phyloP scores from a whole-genome alignment of 2,888 invertebrate genomes.

The Nomada ruficornis region DNA sequence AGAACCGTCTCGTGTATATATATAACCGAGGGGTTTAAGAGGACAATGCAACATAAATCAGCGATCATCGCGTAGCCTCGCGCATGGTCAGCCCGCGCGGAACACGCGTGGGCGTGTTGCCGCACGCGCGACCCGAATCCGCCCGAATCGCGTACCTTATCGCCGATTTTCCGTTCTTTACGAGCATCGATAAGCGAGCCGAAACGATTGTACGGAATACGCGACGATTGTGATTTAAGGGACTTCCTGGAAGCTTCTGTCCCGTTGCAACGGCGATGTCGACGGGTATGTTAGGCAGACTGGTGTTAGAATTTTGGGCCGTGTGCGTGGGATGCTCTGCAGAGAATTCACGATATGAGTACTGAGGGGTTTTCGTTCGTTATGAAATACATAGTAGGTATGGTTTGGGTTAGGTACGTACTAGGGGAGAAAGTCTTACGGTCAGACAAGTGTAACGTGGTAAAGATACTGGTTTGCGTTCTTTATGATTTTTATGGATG shows the following conservation, averaged over 20 bases:
- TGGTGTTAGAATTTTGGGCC: background rate
- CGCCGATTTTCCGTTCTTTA: slow-evolving; percentile 57
- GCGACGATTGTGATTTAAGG: slow-evolving; percentile 46
- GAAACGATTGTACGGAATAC: slow-evolving; percentile 1
- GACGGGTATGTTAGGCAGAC: background rate
- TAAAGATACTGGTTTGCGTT: too few relatives aligned
- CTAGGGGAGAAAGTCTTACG: too few relatives aligned
- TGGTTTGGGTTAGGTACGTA: too few relatives aligned
- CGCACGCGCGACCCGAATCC: slow-evolving; percentile 51
- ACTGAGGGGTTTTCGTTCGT: too few relatives aligned
- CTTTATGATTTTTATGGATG: too few relatives aligned
- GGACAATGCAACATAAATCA: slow-evolving; percentile 77
- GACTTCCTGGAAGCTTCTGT: background rate
- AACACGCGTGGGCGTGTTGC: slow-evolving; percentile 51
- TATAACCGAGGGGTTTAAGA: slow-evolving; percentile 70
- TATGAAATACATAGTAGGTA: too few relatives aligned
- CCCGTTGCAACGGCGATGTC: background rate
- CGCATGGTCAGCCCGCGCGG: slow-evolving; percentile 33
- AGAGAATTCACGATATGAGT: too few relatives aligned
- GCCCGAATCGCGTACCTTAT: slow-evolving; percentile 40
- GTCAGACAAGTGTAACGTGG: too few relatives aligned
- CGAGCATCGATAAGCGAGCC: slow-evolving; percentile 31
- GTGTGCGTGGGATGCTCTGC: too few relatives aligned
- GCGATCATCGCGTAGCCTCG: slow-evolving; percentile 65
- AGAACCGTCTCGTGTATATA: slow-evolving; percentile 51